Base-by-base conservation (phyloP, 2,888 invertebrate species). In the Phyllotreta striolata region DNA sequence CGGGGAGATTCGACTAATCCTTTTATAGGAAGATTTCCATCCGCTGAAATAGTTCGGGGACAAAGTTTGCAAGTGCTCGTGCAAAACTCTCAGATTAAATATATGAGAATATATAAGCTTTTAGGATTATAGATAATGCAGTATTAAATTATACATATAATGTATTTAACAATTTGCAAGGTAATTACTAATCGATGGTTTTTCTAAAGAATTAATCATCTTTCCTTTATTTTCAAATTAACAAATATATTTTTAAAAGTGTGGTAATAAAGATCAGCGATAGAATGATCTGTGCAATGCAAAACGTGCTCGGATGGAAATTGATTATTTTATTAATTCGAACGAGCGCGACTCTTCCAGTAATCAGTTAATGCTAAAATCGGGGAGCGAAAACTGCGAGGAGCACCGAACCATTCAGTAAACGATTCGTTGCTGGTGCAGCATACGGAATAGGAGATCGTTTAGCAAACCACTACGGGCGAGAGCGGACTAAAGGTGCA, bases 391-490 rank as follows among this genome's bases (percentile, higher is more conserved):
- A 52, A 52, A 38, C 38, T 52, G 52, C 39, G 38, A 13, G 52
- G 38, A 9, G 12, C 38, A 52, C 12, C 38, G 38, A 52, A 14
- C 52, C 52, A 34, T 52, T 52, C 13, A 39, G 73, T 74, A 75
- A 75, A 75, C 72, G 74, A 67, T 66, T 55, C 65, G 62, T 68
- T 69, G 74, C 74, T 74, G 61, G 63, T 66, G 66, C 59, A 68
- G 78, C 77, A 78, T 77, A 77, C 76, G 67, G 73, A 77, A 76
- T 67, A 57, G 64, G 69, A 70, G 69, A 71, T 60, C 72, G 75
- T 76, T 68, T 75, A 76, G 73, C 75, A 73, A 73, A 71, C 72
- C 66, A 66, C 66, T 43, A 74, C 73, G 73, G 72, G 68, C 54
- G 39, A 52, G 54, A 60, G 60, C 44, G 38, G 54, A 60, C 52